Percentiles rank a stretch among this genome's conserved stretches.
Conservation (phyloP, 2,797 vertebrate species). For the Cercopithecus petaurista region DNA sequence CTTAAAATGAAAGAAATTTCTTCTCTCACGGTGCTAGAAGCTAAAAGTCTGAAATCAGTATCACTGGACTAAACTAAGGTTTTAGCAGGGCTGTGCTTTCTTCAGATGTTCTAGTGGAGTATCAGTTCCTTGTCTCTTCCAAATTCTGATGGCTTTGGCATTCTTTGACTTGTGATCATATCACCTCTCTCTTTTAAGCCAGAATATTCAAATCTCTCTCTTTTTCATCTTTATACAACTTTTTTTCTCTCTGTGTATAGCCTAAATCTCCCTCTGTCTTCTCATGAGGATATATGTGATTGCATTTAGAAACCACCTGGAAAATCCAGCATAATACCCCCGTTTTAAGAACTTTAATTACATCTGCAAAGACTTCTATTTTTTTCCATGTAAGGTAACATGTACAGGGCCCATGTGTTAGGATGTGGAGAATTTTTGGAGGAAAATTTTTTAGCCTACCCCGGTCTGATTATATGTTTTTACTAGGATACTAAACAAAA, state of each 20-base stretch:
- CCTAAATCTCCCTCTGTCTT: background rate
- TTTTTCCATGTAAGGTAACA: background rate
- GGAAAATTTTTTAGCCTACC: background rate
- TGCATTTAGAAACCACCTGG: background rate
- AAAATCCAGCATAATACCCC: background rate
- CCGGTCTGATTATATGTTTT: background rate
- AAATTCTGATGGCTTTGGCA: background rate
- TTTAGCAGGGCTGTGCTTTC: background rate
- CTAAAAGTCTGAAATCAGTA: background rate
- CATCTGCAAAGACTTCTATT: background rate
- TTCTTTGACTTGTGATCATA: background rate
- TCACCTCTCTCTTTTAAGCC: background rate
- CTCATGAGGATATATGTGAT: background rate
- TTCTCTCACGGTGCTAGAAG: background rate
- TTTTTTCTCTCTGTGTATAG: background rate
- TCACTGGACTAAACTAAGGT: background rate
- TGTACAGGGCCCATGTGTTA: background rate
- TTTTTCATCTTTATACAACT: background rate
- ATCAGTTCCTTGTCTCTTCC: background rate
- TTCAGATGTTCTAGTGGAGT: background rate
- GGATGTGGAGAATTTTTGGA: background rate
- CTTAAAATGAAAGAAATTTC: background rate
- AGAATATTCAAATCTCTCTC: background rate
- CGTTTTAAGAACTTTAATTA: background rate
- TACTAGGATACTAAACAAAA: slow-evolving; percentile 13